Evolutionary conservation across 2,797 vertebrate genomes (phyloP).

Genomic region (Hippopotamyrus pictus): DNA sequence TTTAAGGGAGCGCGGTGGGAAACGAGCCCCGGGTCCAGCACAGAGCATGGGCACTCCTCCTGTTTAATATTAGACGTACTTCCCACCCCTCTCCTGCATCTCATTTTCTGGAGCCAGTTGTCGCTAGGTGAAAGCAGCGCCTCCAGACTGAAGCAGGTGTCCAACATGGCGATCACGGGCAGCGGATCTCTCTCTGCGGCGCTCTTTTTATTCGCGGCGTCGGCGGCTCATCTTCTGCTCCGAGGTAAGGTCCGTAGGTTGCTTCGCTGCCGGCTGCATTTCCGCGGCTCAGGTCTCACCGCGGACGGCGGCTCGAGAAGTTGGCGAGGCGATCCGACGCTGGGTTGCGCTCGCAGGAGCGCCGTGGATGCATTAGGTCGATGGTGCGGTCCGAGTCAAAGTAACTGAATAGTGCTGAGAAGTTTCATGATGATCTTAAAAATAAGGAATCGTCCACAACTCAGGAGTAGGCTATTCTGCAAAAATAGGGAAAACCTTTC

Average conservation of each 20-base stretch:
- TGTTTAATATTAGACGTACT: conserved; percentile 21
- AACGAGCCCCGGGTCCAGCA: background rate
- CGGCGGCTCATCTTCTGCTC: conserved; percentile 68
- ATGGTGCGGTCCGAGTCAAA: background rate
- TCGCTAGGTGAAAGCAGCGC: conserved; percentile 59
- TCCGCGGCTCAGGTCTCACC: background rate
- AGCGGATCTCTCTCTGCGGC: conserved; percentile 70
- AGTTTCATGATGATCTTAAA: background rate
- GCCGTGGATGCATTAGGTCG: background rate
- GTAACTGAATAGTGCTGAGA: background rate
- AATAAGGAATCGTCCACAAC: background rate
- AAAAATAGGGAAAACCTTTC: background rate
- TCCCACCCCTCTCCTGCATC: conserved; percentile 51
- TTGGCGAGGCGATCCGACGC: background rate
- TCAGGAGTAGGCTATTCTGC: background rate
- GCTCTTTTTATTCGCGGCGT: conserved; percentile 72
- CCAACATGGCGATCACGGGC: conserved; percentile 83
- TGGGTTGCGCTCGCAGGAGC: conserved; percentile 15
- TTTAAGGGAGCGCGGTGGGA: background rate
- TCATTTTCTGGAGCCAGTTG: conserved; percentile 54
- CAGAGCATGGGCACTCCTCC: background rate
- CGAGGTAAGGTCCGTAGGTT: conserved; percentile 67
- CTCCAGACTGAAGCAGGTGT: conserved; percentile 87
- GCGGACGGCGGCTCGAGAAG: background rate
- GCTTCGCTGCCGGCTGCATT: background rate